Percentiles rank a stretch among this genome's conserved stretches.
These are phyloP conservation scores for Nothura maculosa DNA, from an alignment of 2,797 vertebrate genomes.

Conservation along the genomic window DNA sequence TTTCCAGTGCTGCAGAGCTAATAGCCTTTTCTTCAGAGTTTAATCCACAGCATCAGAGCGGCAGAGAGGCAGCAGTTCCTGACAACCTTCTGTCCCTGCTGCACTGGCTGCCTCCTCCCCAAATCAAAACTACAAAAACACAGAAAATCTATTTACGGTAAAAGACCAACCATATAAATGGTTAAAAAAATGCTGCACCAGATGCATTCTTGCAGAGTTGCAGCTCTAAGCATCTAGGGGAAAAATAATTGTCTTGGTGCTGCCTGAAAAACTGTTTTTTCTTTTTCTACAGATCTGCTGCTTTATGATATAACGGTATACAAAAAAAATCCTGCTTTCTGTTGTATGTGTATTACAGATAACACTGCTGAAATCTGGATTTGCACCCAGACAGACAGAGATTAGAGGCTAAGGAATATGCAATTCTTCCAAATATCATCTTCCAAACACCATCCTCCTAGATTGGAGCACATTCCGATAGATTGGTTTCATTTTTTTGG, in stretches of 20 bases:
- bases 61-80: no score
- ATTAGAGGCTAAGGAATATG: not conserved
- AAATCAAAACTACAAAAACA: no score
- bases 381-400: rapidly evolving
- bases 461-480: not conserved
- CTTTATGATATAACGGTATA: not conserved
- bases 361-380: not conserved
- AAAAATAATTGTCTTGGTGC: not conserved
- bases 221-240: not conserved
- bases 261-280: not conserved
- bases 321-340: not conserved
- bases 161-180: no score
- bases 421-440: not conserved
- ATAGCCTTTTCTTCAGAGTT: no score
- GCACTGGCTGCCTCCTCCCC: no score
- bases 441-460: rapidly evolving
- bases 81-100: no score
- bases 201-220: not conserved
- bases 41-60: no score
- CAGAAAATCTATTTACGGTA: no score
- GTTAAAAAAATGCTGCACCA: no score
- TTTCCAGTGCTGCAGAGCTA: no score
- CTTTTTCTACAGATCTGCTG: not conserved
- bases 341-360: not conserved
- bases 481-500: rapidly evolving